Base-by-base conservation (phyloP, 1,140 invertebrate species). In the Psix sp. region DNA sequence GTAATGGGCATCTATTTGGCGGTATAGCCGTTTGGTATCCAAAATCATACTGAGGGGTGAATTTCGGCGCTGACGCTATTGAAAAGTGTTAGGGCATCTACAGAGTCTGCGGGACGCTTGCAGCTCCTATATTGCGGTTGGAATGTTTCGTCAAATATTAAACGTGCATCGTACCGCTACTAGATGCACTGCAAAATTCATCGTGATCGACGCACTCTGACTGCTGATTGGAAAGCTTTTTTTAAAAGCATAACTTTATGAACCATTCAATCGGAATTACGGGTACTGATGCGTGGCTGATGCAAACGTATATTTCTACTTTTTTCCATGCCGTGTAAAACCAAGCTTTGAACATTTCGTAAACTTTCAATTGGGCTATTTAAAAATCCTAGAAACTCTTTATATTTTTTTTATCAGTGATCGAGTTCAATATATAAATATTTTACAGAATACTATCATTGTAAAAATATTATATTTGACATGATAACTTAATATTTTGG, bases 131-230 rank as follows among this genome's bases (percentile, higher is more conserved):
- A 85, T 84, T 85, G 84, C 83, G 84, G 85, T 81, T 71, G 77
- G 77, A 80, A 83, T 87, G 85, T 86, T 87, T 86, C 84, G 85
- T 87, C 80, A 86, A 87, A 86, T 86, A 87, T 87, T 87, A 80
- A 87, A 76, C 74, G 52, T 73, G 78, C 80, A 81, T 77, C 84
- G 78, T 83, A 81, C 77, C 77, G 75, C 80, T 84, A 84, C 82
- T 83, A 79, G 77, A 83, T 84, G 80, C 60, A 52, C 77, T 86
- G 79, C 76, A 85, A 86, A 86, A 86, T 86, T 87, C 80, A 87
- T 83, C 80, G 80, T 79, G 78, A 82, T 83, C 78, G 80, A 73
- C 77, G 77, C 62, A 74, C 65, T 76, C 62, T 71, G 60, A 51
- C 63, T 63, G 74, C 52, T 80, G 79, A 86, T 86, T 85, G 84